A percentile compares a stretch with the other conserved stretches of the same genome.
Evolutionary conservation across 92 coral and sea anemone species (phyloP).

Genomic region (Actinernus sp.): DNA sequence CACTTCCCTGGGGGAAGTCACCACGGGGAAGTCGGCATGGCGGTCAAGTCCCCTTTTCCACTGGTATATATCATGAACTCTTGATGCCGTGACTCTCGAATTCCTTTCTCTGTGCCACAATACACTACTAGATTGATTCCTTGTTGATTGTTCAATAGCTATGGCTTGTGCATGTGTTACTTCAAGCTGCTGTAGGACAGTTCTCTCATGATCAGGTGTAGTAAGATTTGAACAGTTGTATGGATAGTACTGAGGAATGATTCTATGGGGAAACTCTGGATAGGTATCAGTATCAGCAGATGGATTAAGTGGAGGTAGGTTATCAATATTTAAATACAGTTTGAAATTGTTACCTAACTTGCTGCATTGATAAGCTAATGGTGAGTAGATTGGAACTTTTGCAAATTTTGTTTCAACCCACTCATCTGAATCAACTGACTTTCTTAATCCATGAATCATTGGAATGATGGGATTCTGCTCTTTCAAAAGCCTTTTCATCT

Average conservation of each 20-base stretch:
- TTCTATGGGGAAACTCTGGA: slow-evolving; percentile 59
- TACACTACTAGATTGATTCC: slow-evolving; percentile 38
- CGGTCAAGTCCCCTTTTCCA: slow-evolving; percentile 54
- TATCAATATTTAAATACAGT: slow-evolving; percentile 45
- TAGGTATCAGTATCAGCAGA: too few species aligned
- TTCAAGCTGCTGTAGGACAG: too few species aligned
- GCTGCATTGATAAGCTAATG: slow-evolving; percentile 69
- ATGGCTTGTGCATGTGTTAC: slow-evolving; percentile 39
- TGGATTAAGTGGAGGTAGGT: slow-evolving; percentile 24
- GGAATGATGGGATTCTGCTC: slow-evolving; percentile 5
- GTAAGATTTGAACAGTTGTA: slow-evolving; percentile 12
- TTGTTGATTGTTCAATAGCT: slow-evolving; percentile 48
- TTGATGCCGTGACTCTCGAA: too few species aligned
- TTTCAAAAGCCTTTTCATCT: slow-evolving; percentile 19
- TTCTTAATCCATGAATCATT: slow-evolving; percentile 26
- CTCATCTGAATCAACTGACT: slow-evolving; percentile 20
- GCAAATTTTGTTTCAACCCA: slow-evolving; percentile 69
- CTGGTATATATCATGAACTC: too few species aligned
- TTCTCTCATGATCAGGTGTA: slow-evolving; percentile 32
- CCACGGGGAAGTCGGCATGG: slow-evolving; percentile 66
- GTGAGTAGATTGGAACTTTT: slow-evolving; percentile 59
- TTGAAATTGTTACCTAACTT: slow-evolving; percentile 59
- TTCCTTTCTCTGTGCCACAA: slow-evolving; percentile 36
- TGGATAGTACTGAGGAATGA: slow-evolving; percentile 41
- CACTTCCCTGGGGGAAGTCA: too few species aligned